phyloP scores from a whole-genome alignment of 2,797 vertebrate species.

The Pogoniulus pusillus region DNA sequence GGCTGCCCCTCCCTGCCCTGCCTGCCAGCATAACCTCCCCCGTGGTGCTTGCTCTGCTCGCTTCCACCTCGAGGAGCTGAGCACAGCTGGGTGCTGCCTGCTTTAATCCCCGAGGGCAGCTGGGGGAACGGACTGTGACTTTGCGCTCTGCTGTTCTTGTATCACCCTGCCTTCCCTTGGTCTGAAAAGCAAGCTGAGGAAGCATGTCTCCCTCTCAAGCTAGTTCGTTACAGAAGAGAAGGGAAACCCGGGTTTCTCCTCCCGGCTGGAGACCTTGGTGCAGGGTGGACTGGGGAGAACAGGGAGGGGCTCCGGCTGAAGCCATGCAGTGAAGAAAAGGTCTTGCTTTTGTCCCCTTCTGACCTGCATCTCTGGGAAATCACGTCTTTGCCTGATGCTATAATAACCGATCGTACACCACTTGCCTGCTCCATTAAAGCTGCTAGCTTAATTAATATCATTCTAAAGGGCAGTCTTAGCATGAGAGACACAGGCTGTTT shows the following conservation, averaged over 20 bases:
- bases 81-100: accelerated
- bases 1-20: not conserved
- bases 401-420: conserved; percentile 35
- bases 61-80: not conserved
- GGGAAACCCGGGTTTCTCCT: not conserved
- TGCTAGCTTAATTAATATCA: conserved; percentile 53
- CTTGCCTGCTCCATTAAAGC: conserved; percentile 52
- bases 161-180: accelerated
- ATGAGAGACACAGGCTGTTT: conserved; percentile 36
- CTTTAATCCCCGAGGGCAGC: not conserved
- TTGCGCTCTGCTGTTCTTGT: accelerated
- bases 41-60: not conserved
- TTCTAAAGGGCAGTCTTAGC: conserved; percentile 35
- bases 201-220: not conserved
- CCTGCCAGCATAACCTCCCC: not conserved
- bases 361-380: not conserved
- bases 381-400: not conserved
- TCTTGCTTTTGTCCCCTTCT: not conserved
- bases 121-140: not conserved
- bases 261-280: accelerated
- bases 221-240: not conserved
- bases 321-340: not conserved
- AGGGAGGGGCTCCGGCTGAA: not conserved
- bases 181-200: not conserved
- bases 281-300: not conserved